Percentiles rank a stretch among this genome's conserved stretches.
Evolutionary conservation across 2,797 vertebrate species (phyloP).

Genomic region (Hyperoplus lanceolatus): DNA sequence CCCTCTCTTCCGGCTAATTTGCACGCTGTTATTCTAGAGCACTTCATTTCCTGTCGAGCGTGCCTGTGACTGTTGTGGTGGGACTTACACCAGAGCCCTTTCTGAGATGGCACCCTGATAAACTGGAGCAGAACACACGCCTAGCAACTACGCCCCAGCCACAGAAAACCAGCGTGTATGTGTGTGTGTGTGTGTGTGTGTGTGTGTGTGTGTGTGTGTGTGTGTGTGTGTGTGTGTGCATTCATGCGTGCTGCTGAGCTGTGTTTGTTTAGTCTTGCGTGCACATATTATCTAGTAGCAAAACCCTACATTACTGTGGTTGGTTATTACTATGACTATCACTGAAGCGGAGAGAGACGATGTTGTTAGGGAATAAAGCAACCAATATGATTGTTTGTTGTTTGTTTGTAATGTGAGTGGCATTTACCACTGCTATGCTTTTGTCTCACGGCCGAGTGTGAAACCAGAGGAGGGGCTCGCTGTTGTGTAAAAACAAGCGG

Average conservation of each 20-base stretch:
- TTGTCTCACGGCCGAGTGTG: constrained; percentile 46
- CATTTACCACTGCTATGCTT: constrained; percentile 56
- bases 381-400: constrained; percentile 9
- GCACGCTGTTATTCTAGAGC: constrained; percentile 20
- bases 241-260: neutral
- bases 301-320: neutral
- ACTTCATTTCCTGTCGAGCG: constrained; percentile 43
- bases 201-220: neutral
- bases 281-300: neutral
- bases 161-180: constrained; percentile 2
- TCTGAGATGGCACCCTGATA: constrained; percentile 28
- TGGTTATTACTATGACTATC: neutral
- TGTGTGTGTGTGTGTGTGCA: neutral
- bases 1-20: constrained; percentile 15
- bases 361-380: constrained; percentile 10
- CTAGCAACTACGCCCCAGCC: neutral
- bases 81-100: neutral
- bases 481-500: constrained; percentile 4
- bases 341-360: neutral
- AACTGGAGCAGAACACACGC: constrained; percentile 10
- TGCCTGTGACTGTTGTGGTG: constrained; percentile 44
- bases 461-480: constrained; percentile 12
- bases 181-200: neutral
- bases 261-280: constrained; percentile 22
- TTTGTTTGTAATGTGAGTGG: constrained; percentile 40